Conservation (phyloP, 92 coral and sea anemone species). For the Palythoa heliodiscus region DNA sequence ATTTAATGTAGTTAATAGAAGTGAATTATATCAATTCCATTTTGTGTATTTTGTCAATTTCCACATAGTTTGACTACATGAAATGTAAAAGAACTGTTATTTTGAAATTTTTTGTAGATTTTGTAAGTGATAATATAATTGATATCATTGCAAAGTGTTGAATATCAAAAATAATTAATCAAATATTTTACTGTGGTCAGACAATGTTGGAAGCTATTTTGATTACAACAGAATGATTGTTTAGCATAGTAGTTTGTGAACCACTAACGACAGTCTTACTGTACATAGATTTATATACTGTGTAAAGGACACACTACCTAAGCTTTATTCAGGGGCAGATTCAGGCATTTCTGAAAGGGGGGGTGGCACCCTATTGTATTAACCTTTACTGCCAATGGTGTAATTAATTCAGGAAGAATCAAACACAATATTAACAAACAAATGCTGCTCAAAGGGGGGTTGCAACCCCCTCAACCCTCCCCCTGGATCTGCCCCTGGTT, state of each 20-base stretch:
- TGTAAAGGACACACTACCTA: not conserved
- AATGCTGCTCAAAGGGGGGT: no score
- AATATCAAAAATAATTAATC: slow-evolving; percentile 28
- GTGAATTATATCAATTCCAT: not conserved
- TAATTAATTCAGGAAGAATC: no score
- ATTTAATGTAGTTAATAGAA: slow-evolving; percentile 7
- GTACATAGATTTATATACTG: slow-evolving; percentile 22
- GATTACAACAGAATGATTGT: not conserved
- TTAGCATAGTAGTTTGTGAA: not conserved
- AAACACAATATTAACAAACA: no score
- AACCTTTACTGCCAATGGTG: no score
- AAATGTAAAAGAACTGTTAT: slow-evolving; percentile 23
- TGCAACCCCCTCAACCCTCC: no score
- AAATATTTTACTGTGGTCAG: not conserved
- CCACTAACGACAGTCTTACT: not conserved
- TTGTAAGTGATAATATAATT: slow-evolving; percentile 8
- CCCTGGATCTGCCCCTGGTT: no score
- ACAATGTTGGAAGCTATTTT: not conserved
- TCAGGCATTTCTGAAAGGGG: no score
- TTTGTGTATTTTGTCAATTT: slow-evolving; percentile 12
- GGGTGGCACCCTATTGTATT: no score
- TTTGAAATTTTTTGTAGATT: slow-evolving; percentile 21
- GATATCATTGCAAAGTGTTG: not conserved
- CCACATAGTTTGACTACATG: slow-evolving; percentile 41
- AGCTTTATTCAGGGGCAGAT: no score